Evolutionary conservation across 2,888 invertebrate species (phyloP).

Genomic region (Diogma glabrata): DNA sequence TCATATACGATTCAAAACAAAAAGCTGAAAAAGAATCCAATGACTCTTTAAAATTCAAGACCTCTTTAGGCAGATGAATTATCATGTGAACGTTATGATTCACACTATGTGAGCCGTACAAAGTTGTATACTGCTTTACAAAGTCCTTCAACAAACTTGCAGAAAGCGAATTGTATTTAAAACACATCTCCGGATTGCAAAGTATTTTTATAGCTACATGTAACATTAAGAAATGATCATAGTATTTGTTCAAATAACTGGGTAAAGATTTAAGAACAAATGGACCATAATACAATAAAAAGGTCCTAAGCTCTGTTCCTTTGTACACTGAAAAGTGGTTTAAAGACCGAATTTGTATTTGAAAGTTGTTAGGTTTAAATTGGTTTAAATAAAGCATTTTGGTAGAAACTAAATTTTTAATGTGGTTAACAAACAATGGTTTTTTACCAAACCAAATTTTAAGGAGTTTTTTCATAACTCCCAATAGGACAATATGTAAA

Average conservation of each 20-base stretch:
- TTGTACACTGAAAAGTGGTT: not conserved
- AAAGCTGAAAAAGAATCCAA: not conserved
- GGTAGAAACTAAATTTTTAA: not conserved
- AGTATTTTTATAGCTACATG: not conserved
- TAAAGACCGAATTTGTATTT: not conserved
- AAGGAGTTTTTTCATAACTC: not conserved
- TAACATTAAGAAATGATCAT: not conserved
- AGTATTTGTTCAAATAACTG: not conserved
- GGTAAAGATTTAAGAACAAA: not conserved
- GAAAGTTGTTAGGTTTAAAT: not conserved
- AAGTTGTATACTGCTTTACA: not conserved
- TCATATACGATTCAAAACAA: not conserved
- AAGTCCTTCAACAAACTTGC: not conserved
- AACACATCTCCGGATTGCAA: too few species aligned
- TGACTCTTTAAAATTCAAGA: not conserved
- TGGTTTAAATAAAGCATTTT: not conserved
- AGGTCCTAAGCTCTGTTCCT: not conserved
- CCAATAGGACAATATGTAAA: not conserved
- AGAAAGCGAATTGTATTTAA: not conserved
- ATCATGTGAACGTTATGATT: conserved; percentile 1
- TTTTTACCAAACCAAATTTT: not conserved
- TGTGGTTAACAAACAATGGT: not conserved
- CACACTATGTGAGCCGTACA: not conserved
- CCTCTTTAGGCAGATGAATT: not conserved
- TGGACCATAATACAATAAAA: not conserved